Conservation (phyloP, 2,888 invertebrate species). For the Eurytoma californica region DNA sequence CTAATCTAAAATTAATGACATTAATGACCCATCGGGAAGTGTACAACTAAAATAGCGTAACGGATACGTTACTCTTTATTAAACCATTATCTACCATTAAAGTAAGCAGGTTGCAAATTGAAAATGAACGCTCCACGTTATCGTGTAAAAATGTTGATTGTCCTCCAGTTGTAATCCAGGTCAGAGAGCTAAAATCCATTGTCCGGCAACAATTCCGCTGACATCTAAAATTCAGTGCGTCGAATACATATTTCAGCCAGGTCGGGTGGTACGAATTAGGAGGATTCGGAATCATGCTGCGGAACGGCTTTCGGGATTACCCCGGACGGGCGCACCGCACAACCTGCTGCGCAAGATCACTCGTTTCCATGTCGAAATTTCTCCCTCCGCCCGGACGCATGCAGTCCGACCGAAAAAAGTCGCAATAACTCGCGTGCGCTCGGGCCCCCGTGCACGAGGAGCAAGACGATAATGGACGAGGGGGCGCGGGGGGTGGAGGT, state of each 20-base stretch:
- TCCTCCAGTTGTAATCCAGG: too few species aligned
- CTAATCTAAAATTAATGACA: too few species aligned
- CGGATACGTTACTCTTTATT: too few species aligned
- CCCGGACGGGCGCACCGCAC: background rate
- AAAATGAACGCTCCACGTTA: too few species aligned
- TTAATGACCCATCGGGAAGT: too few species aligned
- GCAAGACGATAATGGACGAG: background rate
- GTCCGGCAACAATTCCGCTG: conserved; percentile 2
- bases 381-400: background rate
- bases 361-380: background rate
- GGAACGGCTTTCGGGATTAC: conserved; percentile 30
- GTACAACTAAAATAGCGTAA: too few species aligned
- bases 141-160: too few species aligned
- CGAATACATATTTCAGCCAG: background rate
- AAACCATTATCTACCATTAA: too few species aligned
- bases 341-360: background rate
- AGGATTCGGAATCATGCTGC: conserved; percentile 16
- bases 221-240: conserved; percentile 11
- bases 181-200: background rate
- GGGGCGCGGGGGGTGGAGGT: background rate
- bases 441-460: background rate
- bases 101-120: too few species aligned
- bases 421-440: too few species aligned
- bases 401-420: background rate
- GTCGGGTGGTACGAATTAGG: background rate